Conservation (phyloP, 2,797 vertebrate species). For the Chaetodon trifasciatus region DNA sequence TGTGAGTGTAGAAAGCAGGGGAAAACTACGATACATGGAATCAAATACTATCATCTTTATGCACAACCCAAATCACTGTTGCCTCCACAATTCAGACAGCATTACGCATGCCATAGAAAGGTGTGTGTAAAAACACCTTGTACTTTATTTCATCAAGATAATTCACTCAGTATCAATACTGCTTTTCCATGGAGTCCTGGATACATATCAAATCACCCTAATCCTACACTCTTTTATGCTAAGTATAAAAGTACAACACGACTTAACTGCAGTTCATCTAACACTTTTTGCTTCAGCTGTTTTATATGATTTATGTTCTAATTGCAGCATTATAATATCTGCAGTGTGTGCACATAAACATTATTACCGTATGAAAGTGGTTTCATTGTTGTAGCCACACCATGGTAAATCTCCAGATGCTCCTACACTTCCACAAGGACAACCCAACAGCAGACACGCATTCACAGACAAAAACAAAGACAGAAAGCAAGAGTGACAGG, state of each 20-base stretch:
- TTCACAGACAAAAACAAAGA: constrained; percentile 41
- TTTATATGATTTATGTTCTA: not conserved
- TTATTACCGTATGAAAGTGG: not conserved
- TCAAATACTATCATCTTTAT: not conserved
- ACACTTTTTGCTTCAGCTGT: not conserved
- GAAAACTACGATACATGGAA: not conserved
- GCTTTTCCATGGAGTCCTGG: not conserved
- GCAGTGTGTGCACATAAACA: not conserved
- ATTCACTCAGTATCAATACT: not conserved
- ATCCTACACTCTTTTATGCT: not conserved
- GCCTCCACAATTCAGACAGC: not conserved
- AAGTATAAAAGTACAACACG: not conserved
- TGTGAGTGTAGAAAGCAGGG: not conserved
- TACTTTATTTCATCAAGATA: not conserved
- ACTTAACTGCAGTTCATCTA: not conserved
- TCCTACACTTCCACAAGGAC: constrained; percentile 16
- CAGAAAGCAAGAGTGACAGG: constrained; percentile 71
- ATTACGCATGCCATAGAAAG: not conserved
- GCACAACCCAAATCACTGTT: not conserved
- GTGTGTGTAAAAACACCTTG: not conserved
- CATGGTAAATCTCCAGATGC: not conserved
- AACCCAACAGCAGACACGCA: constrained; percentile 21
- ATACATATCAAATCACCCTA: not conserved
- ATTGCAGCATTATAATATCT: not conserved
- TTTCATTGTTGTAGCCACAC: not conserved